A percentile compares a stretch with the other conserved stretches of the same genome.
Conservation (phyloP, 2,797 vertebrate genomes). For the Lacerta agilis region DNA sequence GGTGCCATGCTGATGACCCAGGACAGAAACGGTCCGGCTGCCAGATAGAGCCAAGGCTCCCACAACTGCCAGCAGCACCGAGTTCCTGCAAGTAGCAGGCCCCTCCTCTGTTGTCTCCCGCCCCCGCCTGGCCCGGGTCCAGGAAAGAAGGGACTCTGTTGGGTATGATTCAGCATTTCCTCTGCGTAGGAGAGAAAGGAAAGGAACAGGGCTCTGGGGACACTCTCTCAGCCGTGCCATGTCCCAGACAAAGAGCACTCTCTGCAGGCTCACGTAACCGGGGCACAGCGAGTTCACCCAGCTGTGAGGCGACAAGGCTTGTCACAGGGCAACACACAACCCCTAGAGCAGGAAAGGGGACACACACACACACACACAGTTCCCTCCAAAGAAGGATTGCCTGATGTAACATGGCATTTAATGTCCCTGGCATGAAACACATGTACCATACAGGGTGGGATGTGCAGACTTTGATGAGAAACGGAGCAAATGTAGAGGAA, state of each 20-base stretch:
- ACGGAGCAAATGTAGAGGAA: neutral
- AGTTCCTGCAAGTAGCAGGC: neutral
- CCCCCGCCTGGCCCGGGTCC: conserved; percentile 23
- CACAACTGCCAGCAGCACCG: neutral
- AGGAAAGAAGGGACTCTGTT: conserved; percentile 26
- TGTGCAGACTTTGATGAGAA: neutral
- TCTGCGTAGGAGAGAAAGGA: conserved; percentile 63
- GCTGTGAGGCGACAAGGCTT: neutral
- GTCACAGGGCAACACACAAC: neutral
- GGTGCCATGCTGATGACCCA: neutral
- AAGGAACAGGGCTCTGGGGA: conserved; percentile 41
- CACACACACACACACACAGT: neutral
- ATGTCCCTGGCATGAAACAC: neutral
- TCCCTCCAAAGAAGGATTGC: conserved; percentile 19
- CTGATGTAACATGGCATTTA: neutral
- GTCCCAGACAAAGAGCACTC: neutral
- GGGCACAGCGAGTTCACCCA: neutral
- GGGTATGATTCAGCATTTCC: conserved; percentile 68
- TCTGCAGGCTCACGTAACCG: neutral
- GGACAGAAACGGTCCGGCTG: neutral
- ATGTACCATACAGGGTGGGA: neutral
- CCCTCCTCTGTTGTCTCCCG: neutral
- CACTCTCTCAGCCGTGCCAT: neutral
- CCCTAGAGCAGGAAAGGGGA: neutral
- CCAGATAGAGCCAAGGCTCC: neutral